Conservation (phyloP, 1,140 invertebrate genomes). For the Nymphalis io region DNA sequence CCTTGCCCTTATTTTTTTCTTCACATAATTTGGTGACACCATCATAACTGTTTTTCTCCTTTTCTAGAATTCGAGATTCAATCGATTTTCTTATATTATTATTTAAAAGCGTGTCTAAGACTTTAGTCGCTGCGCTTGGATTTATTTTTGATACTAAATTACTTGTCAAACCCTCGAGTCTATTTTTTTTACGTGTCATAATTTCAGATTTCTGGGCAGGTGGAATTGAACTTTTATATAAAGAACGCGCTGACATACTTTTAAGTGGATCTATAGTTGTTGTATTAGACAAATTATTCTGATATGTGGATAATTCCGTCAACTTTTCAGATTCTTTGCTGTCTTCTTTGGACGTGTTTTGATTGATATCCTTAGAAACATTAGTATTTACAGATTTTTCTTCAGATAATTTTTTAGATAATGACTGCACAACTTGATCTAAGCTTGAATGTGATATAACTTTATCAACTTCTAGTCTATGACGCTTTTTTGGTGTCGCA, state of each 20-base stretch:
- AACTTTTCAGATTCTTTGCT: conserved; percentile 49
- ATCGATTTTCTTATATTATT: conserved; percentile 80
- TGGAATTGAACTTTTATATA: conserved; percentile 73
- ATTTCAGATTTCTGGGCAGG: conserved; percentile 79
- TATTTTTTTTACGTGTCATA: conserved; percentile 81
- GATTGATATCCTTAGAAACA: conserved; percentile 58
- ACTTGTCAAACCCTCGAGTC: conserved; percentile 81
- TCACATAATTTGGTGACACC: conserved; percentile 53
- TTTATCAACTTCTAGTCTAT: conserved; percentile 78
- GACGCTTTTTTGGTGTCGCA: conserved; percentile 82
- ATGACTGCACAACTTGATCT: conserved; percentile 75
- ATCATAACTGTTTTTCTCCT: conserved; percentile 65
- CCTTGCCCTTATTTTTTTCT: conserved; percentile 63
- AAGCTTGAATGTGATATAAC: conserved; percentile 64
- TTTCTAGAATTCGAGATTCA: conserved; percentile 78
- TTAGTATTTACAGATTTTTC: conserved; percentile 52
- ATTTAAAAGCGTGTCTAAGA: conserved; percentile 77
- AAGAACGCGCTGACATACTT: conserved; percentile 69
- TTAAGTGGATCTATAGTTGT: conserved; percentile 67
- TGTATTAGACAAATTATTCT: conserved; percentile 56
- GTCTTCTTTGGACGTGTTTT: conserved; percentile 58
- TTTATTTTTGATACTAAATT: conserved; percentile 81
- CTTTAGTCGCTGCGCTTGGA: conserved; percentile 77
- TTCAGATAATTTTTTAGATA: conserved; percentile 78
- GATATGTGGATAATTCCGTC: conserved; percentile 45